A percentile compares a stretch with the other conserved stretches of the same genome.
Conservation (phyloP, 2,113 vertebrate genomes). For the Cheilinus undulatus region DNA sequence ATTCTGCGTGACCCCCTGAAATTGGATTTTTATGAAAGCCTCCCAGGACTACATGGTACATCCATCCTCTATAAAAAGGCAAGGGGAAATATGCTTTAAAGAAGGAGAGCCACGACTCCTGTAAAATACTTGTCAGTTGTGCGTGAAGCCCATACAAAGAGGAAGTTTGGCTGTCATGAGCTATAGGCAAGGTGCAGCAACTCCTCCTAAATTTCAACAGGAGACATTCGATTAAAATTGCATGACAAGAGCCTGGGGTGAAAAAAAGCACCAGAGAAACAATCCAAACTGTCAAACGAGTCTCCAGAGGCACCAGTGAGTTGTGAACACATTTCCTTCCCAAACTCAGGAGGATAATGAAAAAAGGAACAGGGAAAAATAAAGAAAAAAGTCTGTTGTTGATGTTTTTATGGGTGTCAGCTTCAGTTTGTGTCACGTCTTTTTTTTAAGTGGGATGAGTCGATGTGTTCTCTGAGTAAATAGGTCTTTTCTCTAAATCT, state of each 20-base stretch:
- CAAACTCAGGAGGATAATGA: slow-evolving; percentile 28
- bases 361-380: slow-evolving; percentile 18
- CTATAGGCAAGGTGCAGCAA: slow-evolving; percentile 9
- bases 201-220: slow-evolving; percentile 30
- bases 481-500: slow-evolving; percentile 47
- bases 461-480: slow-evolving; percentile 34
- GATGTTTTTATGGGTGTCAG: slow-evolving; percentile 27
- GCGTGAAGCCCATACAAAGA: slow-evolving; percentile 18
- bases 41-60: slow-evolving; percentile 34
- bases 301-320: slow-evolving; percentile 38
- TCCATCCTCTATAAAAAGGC: slow-evolving; percentile 32
- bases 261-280: slow-evolving; percentile 29
- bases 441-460: slow-evolving; percentile 21
- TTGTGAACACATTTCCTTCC: slow-evolving; percentile 26
- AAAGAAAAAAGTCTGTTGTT: not conserved
- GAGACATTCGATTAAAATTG: slow-evolving; percentile 65
- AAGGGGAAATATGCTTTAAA: slow-evolving; percentile 21
- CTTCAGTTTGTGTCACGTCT: not conserved
- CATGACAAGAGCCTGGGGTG: slow-evolving; percentile 60
- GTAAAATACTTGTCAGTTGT: slow-evolving; percentile 35
- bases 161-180: not conserved
- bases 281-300: slow-evolving; percentile 49
- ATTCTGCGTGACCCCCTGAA: slow-evolving; percentile 64
- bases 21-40: slow-evolving; percentile 71
- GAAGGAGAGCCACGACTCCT: slow-evolving; percentile 18